Evolutionary conservation across 1,140 invertebrate species (phyloP).

Genomic region (Aethina tumida): DNA sequence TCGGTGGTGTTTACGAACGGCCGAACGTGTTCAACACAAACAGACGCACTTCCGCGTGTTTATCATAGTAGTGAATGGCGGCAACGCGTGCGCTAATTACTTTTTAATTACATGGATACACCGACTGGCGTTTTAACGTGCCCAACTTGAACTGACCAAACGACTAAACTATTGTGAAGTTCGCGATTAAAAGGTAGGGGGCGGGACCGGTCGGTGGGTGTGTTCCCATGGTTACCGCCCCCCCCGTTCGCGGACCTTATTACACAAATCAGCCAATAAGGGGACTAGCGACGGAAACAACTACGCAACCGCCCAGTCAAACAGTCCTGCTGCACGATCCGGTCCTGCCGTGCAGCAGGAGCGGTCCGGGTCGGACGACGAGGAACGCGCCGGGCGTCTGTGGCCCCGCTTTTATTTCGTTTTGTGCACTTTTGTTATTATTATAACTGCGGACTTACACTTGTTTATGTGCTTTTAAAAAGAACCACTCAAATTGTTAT

Average conservation of each 20-base stretch:
- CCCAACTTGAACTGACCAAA: conserved; percentile 22
- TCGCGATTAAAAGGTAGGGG: conserved; percentile 6
- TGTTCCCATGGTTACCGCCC: conserved; percentile 7
- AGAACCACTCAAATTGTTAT: conserved; percentile 31
- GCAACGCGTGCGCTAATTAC: not conserved
- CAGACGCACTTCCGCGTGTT: conserved; percentile 13
- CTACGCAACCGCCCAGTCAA: conserved; percentile 14
- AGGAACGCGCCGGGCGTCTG: conserved; percentile 18
- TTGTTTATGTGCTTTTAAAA: conserved; percentile 31
- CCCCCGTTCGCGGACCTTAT: conserved; percentile 15
- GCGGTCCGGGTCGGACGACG: conserved; percentile 3
- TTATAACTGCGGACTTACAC: conserved; percentile 30
- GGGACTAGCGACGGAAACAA: conserved; percentile 15
- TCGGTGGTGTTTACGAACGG: too few relatives aligned
- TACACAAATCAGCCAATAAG: conserved; percentile 23
- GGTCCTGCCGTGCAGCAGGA: not conserved
- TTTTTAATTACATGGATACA: conserved; percentile 3
- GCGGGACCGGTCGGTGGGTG: conserved; percentile 10
- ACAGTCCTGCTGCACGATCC: not conserved
- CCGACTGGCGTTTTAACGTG: conserved; percentile 18
- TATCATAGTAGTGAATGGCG: conserved; percentile 3
- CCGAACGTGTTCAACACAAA: conserved; percentile 8
- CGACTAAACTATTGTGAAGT: conserved; percentile 13
- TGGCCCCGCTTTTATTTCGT: conserved; percentile 22
- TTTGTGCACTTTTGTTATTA: conserved; percentile 30